Percentiles rank a stretch among this genome's conserved stretches.
These are phyloP conservation scores for Atta colombica DNA, from an alignment of 1,140 invertebrate genomes.

Conservation along the genomic window DNA sequence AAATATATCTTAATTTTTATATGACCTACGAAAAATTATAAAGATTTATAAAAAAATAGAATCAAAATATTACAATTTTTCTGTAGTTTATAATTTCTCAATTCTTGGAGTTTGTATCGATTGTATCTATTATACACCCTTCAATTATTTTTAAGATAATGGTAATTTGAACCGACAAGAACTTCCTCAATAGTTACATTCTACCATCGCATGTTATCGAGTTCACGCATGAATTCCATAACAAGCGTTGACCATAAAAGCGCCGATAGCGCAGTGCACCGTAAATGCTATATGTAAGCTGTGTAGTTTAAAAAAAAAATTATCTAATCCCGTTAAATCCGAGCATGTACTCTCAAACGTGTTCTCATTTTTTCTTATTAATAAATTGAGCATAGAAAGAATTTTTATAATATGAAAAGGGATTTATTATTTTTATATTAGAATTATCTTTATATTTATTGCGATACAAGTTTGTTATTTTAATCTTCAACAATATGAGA, in stretches of 20 bases:
- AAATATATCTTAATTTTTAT: background rate
- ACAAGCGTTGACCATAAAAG: constrained; percentile 59
- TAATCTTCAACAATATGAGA: background rate
- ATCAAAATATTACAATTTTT: background rate
- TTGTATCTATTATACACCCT: background rate
- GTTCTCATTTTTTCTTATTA: constrained; percentile 18
- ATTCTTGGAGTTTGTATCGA: constrained; percentile 12
- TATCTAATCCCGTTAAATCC: constrained; percentile 64
- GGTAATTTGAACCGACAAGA: constrained; percentile 17
- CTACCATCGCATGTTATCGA: constrained; percentile 52
- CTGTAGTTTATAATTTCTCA: background rate
- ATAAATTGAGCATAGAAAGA: background rate
- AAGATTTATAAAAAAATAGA: background rate
- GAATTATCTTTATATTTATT: background rate
- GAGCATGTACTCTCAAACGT: constrained; percentile 17
- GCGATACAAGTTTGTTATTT: background rate
- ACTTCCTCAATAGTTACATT: constrained; percentile 43
- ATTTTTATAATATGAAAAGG: background rate
- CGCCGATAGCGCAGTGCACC: constrained; percentile 29
- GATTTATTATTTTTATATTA: background rate
- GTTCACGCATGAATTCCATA: constrained; percentile 59
- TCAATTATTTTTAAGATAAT: constrained; percentile 33
- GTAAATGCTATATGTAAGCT: constrained; percentile 5
- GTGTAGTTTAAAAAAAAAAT: constrained; percentile 23
- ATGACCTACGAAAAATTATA: background rate